These are phyloP conservation scores for Phenganax subtilis DNA, from an alignment of 92 coral and sea anemone genomes.

Conservation along the genomic window DNA sequence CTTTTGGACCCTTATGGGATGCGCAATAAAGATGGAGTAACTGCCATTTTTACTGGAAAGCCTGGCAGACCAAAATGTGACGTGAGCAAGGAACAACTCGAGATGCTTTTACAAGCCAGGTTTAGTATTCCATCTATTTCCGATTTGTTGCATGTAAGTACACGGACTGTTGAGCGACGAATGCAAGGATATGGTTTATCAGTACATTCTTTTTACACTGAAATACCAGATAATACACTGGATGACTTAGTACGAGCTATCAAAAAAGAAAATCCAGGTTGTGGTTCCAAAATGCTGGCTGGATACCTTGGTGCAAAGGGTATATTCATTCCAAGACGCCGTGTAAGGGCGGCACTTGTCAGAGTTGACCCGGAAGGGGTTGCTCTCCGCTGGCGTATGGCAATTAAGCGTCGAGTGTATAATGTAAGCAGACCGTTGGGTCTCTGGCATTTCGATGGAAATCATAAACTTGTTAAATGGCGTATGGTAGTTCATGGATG, in stretches of 20 bases:
- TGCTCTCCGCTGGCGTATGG: constrained; percentile 43
- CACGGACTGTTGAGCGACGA: constrained; percentile 37
- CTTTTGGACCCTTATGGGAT: no score
- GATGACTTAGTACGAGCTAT: constrained; percentile 10
- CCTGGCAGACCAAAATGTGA: constrained; percentile 51
- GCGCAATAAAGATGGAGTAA: constrained; percentile 33
- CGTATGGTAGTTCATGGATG: constrained; percentile 33
- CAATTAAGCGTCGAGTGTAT: constrained; percentile 48
- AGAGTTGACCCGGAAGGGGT: constrained; percentile 41
- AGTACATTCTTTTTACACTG: constrained; percentile 30
- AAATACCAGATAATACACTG: background rate
- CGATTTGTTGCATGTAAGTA: constrained; percentile 13
- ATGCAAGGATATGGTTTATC: constrained; percentile 29
- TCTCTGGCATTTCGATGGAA: constrained; percentile 33
- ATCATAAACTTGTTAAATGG: constrained; percentile 11
- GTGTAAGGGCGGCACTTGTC: constrained; percentile 45
- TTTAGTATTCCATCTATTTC: constrained; percentile 44
- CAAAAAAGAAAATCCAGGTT: constrained; percentile 18
- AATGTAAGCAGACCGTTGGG: constrained; percentile 45
- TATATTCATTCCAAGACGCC: constrained; percentile 35
- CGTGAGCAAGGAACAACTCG: constrained; percentile 43
- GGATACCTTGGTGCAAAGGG: constrained; percentile 27
- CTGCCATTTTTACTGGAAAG: constrained; percentile 34
- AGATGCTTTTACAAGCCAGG: constrained; percentile 38
- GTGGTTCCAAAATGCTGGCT: constrained; percentile 26